Evolutionary conservation across 2,113 vertebrate species (phyloP).

Genomic region (Poecile atricapillus): DNA sequence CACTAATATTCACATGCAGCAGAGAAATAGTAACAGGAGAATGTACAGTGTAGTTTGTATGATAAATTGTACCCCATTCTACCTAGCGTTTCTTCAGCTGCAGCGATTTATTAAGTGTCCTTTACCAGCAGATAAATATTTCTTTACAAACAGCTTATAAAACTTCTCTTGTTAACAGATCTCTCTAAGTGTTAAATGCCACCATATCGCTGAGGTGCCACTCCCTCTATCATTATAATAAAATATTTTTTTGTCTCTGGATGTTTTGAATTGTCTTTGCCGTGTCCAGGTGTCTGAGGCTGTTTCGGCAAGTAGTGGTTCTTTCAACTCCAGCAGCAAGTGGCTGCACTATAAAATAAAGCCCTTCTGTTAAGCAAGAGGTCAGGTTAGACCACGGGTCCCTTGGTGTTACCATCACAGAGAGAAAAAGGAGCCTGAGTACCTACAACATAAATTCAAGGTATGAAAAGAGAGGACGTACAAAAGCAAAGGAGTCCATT

Average conservation of each 20-base stretch:
- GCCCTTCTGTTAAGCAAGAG: not conserved
- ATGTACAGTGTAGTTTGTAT: not conserved
- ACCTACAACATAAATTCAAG: not conserved
- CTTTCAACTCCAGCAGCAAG: not conserved
- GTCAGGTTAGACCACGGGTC: not conserved
- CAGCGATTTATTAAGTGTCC: not conserved
- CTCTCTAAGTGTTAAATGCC: not conserved
- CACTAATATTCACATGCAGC: not conserved
- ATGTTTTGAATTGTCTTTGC: not conserved
- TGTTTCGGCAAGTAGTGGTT: not conserved
- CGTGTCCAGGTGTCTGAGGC: not conserved
- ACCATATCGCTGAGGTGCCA: not conserved
- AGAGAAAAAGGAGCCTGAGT: not conserved
- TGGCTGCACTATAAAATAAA: not conserved
- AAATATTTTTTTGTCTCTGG: not conserved
- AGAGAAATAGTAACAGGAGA: conserved; percentile 15
- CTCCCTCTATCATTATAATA: not conserved
- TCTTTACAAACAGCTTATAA: not conserved
- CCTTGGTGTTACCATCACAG: not conserved
- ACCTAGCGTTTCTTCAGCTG: conserved; percentile 10
- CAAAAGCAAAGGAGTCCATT: not conserved
- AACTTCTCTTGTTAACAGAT: not conserved
- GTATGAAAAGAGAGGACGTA: not conserved
- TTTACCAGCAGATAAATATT: not conserved
- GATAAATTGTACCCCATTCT: not conserved